Evolutionary conservation across 2,888 invertebrate species (phyloP).

Genomic region (Patella caerulea): DNA sequence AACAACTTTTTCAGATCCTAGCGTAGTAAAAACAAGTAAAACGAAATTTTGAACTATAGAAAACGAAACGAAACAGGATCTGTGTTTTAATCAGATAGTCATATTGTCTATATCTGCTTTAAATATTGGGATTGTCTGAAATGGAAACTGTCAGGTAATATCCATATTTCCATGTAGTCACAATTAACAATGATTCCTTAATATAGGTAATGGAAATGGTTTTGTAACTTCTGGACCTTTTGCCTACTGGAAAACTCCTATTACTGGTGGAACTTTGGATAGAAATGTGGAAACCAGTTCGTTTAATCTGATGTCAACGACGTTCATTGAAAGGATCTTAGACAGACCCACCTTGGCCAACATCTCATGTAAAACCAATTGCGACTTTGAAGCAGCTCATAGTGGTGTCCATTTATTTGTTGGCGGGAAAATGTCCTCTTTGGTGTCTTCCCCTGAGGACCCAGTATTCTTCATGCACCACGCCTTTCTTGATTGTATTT

Average conservation of each 20-base stretch:
- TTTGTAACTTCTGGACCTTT: constrained; percentile 2
- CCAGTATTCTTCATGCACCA: constrained; percentile 10
- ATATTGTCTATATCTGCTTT: too few species aligned
- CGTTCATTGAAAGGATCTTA: not conserved
- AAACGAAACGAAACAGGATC: too few species aligned
- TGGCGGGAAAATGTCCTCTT: not conserved
- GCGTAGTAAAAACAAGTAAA: too few species aligned
- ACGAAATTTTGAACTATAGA: too few species aligned
- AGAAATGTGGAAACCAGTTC: not conserved
- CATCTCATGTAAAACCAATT: not conserved
- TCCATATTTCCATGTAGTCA: too few species aligned
- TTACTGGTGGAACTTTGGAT: not conserved
- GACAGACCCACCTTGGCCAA: not conserved
- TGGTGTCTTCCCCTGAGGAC: not conserved
- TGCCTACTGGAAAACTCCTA: not conserved
- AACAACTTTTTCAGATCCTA: too few species aligned
- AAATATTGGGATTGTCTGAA: too few species aligned
- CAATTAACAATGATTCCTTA: too few species aligned
- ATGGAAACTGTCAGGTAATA: too few species aligned
- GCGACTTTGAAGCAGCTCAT: constrained; percentile 5
- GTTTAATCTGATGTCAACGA: not conserved
- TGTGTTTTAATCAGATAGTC: too few species aligned
- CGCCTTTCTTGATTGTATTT: not conserved
- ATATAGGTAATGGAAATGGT: not conserved
- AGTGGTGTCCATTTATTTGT: not conserved